phyloP scores from a whole-genome alignment of 2,888 invertebrate species.

The Cheilosia soror region DNA sequence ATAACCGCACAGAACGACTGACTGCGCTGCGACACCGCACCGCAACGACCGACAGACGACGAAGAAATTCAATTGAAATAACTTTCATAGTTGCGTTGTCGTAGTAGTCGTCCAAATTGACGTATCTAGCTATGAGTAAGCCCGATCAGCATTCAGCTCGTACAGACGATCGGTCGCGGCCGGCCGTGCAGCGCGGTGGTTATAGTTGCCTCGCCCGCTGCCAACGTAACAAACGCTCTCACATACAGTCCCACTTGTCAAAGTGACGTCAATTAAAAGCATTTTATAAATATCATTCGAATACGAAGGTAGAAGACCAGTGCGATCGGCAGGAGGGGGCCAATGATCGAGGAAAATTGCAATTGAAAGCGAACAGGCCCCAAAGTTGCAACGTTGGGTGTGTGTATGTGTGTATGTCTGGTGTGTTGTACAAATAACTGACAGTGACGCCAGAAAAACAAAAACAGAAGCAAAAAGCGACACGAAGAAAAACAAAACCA shows the following conservation, averaged over 20 bases:
- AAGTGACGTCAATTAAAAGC: constrained; percentile 73
- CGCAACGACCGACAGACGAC: constrained; percentile 6
- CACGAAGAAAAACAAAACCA: constrained; percentile 16
- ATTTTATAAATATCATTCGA: constrained; percentile 65
- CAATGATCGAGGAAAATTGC: constrained; percentile 2
- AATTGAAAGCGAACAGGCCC: constrained; percentile 3
- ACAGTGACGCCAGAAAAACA: constrained; percentile 70
- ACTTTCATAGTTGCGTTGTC: constrained; percentile 53
- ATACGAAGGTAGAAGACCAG: neutral
- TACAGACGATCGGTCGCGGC: constrained; percentile 73
- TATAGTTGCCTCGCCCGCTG: constrained; percentile 26
- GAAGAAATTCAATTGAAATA: constrained; percentile 63
- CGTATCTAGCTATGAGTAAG: constrained; percentile 71
- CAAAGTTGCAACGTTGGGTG: constrained; percentile 21
- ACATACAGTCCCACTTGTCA: constrained; percentile 57
- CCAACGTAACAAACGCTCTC: constrained; percentile 22
- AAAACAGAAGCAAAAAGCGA: constrained; percentile 36
- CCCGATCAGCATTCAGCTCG: constrained; percentile 68
- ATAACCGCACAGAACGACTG: constrained; percentile 50
- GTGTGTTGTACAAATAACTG: constrained; percentile 26
- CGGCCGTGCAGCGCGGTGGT: constrained; percentile 39
- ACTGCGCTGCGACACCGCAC: constrained; percentile 10
- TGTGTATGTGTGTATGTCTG: constrained; percentile 11
- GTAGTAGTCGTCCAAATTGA: constrained; percentile 43
- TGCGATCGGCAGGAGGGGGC: neutral